These are phyloP conservation scores for Tortricodes alternella DNA, from an alignment of 2,888 invertebrate genomes.

Conservation along the genomic window DNA sequence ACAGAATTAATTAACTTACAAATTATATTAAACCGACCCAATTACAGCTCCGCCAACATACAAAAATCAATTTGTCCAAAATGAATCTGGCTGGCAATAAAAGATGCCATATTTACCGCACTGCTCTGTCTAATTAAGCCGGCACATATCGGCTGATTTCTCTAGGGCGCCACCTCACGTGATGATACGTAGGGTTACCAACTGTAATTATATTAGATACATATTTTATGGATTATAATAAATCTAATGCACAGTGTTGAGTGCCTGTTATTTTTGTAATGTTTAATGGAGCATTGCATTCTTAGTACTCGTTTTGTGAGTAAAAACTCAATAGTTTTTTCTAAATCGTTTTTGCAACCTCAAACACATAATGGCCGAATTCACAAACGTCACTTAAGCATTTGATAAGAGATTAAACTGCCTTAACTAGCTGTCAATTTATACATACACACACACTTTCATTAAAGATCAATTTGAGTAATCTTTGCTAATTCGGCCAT, in stretches of 20 bases:
- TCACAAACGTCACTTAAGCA: too few species aligned
- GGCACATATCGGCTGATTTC: conserved; percentile 69
- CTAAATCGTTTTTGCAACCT: too few species aligned
- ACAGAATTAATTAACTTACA: conserved; percentile 6
- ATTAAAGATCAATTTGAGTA: too few species aligned
- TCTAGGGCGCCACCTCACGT: conserved; percentile 62
- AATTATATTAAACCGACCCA: background rate
- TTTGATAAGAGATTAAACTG: too few species aligned
- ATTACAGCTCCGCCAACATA: conserved; percentile 5
- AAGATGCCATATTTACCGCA: conserved; percentile 37
- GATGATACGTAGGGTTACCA: conserved; percentile 48
- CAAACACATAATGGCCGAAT: too few species aligned
- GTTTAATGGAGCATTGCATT: too few species aligned
- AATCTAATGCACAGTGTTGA: background rate
- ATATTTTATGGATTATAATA: background rate
- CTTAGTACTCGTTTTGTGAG: too few species aligned
- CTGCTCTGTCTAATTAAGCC: conserved; percentile 47
- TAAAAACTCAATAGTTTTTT: too few species aligned
- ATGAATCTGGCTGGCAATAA: conserved; percentile 29
- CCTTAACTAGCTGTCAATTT: too few species aligned
- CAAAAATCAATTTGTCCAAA: conserved; percentile 33
- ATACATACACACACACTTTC: too few species aligned
- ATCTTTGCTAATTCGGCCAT: too few species aligned
- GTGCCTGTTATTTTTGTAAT: too few species aligned
- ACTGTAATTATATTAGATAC: background rate